Conservation (phyloP, 2,113 vertebrate genomes). For the Esox niger region DNA sequence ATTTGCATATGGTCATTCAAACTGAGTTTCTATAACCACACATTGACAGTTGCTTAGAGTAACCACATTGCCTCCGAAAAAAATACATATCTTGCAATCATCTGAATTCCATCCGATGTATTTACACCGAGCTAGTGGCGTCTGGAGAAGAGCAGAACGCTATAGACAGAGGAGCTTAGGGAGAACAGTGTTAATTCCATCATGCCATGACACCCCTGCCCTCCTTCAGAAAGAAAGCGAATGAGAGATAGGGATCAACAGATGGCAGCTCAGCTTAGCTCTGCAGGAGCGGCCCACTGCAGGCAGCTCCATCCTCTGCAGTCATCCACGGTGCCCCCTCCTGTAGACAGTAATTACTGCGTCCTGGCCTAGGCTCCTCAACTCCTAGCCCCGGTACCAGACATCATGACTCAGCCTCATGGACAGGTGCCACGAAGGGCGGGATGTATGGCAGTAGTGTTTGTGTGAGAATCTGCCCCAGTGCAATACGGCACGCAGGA, state of each 20-base stretch:
- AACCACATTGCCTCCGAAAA: neutral
- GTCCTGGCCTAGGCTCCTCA: neutral
- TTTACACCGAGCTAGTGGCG: conserved; percentile 9
- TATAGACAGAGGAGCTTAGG: neutral
- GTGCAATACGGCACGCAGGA: neutral
- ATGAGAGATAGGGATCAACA: conserved; percentile 23
- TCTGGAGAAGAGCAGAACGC: conserved; percentile 3
- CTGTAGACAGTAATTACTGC: conserved; percentile 12
- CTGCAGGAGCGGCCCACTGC: conserved; percentile 2
- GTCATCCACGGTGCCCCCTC: conserved; percentile 20
- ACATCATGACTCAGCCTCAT: no score
- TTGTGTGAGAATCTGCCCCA: no score
- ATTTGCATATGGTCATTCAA: neutral
- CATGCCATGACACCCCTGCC: no score
- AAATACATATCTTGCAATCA: neutral
- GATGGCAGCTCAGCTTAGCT: conserved; percentile 42
- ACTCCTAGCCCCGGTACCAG: no score
- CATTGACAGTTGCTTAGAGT: neutral
- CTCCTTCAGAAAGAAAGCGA: neutral
- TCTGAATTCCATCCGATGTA: neutral
- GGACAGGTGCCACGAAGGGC: no score
- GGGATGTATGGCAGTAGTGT: no score
- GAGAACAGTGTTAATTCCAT: neutral
- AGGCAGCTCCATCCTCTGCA: conserved; percentile 3
- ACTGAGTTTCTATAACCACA: neutral